phyloP scores from a whole-genome alignment of 2,888 invertebrate genomes.

The Dryocosmus kuriphilus region DNA sequence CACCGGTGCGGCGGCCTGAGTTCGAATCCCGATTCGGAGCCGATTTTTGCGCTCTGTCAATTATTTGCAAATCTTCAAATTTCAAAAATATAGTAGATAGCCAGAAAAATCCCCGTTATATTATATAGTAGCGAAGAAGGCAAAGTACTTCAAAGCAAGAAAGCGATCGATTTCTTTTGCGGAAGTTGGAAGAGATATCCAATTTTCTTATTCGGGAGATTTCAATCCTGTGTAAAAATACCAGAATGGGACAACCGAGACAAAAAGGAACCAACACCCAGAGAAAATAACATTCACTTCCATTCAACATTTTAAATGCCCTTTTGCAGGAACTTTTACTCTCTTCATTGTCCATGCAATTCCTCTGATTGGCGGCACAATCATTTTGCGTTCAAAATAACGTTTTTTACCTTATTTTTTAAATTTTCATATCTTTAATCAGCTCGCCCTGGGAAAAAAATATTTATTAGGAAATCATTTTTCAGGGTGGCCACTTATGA shows the following conservation, averaged over 20 bases:
- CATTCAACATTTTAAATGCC: background rate
- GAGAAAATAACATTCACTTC: conserved; percentile 5
- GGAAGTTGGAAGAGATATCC: background rate
- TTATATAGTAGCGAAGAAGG: background rate
- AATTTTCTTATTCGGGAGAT: background rate
- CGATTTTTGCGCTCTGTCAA: too few relatives aligned
- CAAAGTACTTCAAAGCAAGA: background rate
- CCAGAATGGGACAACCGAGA: background rate
- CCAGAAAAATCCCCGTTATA: too few relatives aligned
- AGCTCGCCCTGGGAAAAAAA: background rate
- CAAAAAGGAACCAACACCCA: background rate
- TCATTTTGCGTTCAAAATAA: conserved; percentile 2
- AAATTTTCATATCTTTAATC: background rate
- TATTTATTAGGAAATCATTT: background rate
- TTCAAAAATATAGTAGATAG: too few relatives aligned
- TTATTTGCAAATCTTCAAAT: too few relatives aligned
- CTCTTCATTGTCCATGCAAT: background rate
- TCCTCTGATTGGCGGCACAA: background rate
- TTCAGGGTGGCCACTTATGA: too few relatives aligned
- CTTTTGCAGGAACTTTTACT: background rate
- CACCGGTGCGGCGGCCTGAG: too few relatives aligned
- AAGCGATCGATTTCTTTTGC: background rate
- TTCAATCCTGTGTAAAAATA: conserved; percentile 29
- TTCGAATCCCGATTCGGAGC: too few relatives aligned
- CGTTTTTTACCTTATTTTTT: background rate